Conservation (phyloP, 2,797 vertebrate species). For the Amblyraja radiata region DNA sequence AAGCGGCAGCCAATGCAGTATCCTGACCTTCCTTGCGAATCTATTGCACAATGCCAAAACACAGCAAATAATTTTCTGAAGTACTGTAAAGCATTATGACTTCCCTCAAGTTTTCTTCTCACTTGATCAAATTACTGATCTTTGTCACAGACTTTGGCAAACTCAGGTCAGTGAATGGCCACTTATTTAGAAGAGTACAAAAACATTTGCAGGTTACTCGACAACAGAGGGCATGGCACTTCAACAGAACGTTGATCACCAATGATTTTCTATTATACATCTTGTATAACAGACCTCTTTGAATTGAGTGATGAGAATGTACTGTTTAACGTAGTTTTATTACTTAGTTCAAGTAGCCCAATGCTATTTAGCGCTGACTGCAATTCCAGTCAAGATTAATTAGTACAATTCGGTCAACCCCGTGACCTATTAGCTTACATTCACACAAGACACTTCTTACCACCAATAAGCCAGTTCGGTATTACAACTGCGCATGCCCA, state of each 20-base stretch:
- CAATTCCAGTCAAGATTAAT: background rate
- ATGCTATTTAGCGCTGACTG: background rate
- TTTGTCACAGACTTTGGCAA: background rate
- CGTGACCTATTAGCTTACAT: background rate
- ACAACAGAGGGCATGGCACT: too few species aligned
- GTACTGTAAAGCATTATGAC: background rate
- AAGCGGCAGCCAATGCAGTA: background rate
- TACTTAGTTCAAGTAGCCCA: background rate
- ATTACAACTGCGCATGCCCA: too few species aligned
- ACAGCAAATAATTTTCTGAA: background rate
- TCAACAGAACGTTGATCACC: background rate
- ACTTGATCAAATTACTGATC: background rate
- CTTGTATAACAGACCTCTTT: background rate
- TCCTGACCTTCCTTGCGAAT: background rate
- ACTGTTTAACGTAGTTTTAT: background rate
- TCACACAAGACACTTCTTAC: background rate
- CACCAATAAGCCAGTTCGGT: background rate
- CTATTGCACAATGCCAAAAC: background rate
- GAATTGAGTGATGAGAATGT: background rate
- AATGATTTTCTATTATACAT: background rate
- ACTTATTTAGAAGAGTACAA: background rate
- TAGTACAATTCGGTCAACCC: background rate
- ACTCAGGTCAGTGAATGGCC: background rate
- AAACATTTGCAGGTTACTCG: background rate
- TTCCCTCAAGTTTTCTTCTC: background rate